phyloP scores from a whole-genome alignment of 2,888 invertebrate species.

The Drosophila nigricruria region DNA sequence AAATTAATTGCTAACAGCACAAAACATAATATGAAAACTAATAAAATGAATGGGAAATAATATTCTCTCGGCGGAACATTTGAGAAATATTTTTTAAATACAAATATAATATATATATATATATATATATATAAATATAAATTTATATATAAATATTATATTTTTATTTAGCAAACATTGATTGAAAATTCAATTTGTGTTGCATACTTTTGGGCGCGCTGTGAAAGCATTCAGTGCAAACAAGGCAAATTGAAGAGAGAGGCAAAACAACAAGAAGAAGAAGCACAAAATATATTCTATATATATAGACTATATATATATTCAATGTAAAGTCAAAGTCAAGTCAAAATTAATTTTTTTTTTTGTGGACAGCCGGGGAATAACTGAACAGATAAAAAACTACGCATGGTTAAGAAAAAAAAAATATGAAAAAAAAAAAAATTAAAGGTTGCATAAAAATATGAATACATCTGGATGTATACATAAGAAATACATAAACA shows the following conservation, averaged over 20 bases:
- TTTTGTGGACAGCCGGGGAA: conserved; percentile 30
- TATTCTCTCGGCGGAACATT: not conserved
- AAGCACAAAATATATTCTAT: not conserved
- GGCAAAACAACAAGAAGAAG: not conserved
- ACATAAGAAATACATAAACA: conserved; percentile 18
- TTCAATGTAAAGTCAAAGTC: not conserved
- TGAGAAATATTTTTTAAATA: not conserved
- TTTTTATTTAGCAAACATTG: not conserved
- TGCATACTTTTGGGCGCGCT: conserved; percentile 32
- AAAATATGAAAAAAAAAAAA: not conserved
- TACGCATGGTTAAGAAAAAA: conserved; percentile 70
- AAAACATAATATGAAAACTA: not conserved
- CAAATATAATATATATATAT: not conserved
- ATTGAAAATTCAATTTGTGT: not conserved
- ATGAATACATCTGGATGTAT: conserved; percentile 20
- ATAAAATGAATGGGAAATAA: not conserved
- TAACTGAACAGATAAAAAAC: conserved; percentile 60
- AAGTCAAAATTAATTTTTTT: not conserved
- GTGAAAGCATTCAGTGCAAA: conserved; percentile 31
- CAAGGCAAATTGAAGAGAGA: not conserved
- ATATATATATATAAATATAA: not conserved
- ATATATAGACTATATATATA: not conserved
- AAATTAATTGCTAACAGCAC: conserved; percentile 1
- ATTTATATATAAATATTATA: not conserved
- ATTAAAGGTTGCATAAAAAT: not conserved